phyloP scores from a whole-genome alignment of 53 echinoderm and acorn worm species.

The Pentamera pediparva region DNA sequence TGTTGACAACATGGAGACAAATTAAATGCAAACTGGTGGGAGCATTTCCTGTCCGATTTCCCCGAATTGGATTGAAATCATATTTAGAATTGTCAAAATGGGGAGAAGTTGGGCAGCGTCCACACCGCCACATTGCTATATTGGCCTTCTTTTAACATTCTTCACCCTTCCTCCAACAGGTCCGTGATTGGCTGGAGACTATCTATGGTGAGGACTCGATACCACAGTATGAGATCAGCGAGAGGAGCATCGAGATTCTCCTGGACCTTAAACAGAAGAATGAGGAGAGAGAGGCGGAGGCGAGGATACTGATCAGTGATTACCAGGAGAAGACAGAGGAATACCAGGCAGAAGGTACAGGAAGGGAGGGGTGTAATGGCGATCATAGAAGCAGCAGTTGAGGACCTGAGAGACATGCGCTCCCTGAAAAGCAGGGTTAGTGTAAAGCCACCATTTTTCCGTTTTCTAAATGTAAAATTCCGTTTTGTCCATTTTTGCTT shows the following conservation, averaged over 20 bases:
- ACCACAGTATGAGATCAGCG: slow-evolving; percentile 96
- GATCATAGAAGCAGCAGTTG: neutral
- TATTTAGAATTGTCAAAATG: too few species aligned
- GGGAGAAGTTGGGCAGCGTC: too few species aligned
- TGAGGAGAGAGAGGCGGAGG: slow-evolving; percentile 70
- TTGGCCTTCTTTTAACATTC: neutral
- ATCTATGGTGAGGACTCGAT: slow-evolving; percentile 61
- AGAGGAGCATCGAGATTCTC: slow-evolving; percentile 62
- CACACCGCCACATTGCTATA: too few species aligned
- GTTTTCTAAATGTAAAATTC: neutral
- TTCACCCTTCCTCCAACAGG: slow-evolving; percentile 26
- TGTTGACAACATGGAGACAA: too few species aligned
- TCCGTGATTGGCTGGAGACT: slow-evolving; percentile 78
- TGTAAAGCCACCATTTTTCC: neutral
- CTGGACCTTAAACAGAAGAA: slow-evolving; percentile 70
- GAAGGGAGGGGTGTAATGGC: neutral
- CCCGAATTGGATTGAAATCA: too few species aligned
- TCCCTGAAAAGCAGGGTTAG: neutral
- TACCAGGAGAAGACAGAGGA: slow-evolving; percentile 69
- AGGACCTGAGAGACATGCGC: neutral
- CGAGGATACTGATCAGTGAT: slow-evolving; percentile 67
- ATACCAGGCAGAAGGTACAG: slow-evolving; percentile 88
- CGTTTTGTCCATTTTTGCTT: neutral
- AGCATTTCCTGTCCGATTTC: too few species aligned
- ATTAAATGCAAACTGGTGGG: too few species aligned